These are phyloP conservation scores for Drosophila azteca DNA, from an alignment of 1,140 invertebrate species.

Conservation along the genomic window DNA sequence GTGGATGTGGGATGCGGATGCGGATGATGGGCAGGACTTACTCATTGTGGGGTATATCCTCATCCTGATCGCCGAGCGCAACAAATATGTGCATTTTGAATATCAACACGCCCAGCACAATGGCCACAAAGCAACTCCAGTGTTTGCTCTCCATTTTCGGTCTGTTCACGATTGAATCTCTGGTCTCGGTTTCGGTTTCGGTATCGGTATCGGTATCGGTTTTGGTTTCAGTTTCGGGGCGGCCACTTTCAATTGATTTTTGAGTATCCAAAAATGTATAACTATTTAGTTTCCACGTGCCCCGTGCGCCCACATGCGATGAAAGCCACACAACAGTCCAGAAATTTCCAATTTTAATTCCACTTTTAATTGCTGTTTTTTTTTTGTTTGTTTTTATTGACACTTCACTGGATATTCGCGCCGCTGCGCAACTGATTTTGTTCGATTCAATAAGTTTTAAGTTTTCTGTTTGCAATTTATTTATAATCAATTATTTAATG, in stretches of 20 bases:
- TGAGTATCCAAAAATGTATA: slow-evolving; percentile 34
- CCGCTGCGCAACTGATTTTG: slow-evolving; percentile 10
- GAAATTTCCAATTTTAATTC: slow-evolving; percentile 43
- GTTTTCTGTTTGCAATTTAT: slow-evolving; percentile 30
- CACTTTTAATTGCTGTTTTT: slow-evolving; percentile 36
- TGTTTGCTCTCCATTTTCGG: slow-evolving; percentile 71
- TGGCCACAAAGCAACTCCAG: slow-evolving; percentile 66
- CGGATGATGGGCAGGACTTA: slow-evolving; percentile 85
- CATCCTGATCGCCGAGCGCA: slow-evolving; percentile 88
- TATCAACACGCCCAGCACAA: slow-evolving; percentile 72
- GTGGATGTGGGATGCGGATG: slow-evolving; percentile 7
- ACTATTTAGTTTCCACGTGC: slow-evolving; percentile 32
- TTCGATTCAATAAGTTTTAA: slow-evolving; percentile 25
- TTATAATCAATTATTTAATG: slow-evolving; percentile 15
- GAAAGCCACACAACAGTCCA: slow-evolving; percentile 54
- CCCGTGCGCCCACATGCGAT: slow-evolving; percentile 16
- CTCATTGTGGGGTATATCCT: slow-evolving; percentile 93
- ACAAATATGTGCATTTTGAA: slow-evolving; percentile 72
- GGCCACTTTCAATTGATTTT: slow-evolving; percentile 52
- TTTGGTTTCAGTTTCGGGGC: slow-evolving; percentile 12
- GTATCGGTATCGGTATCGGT: background rate
- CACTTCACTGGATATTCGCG: slow-evolving; percentile 24
- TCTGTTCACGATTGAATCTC: slow-evolving; percentile 45
- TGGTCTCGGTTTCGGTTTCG: slow-evolving; percentile 6
- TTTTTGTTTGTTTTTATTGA: slow-evolving; percentile 49